Evolutionary conservation across 2,113 vertebrate species (phyloP).

Genomic region (Rhadina sibilatrix): DNA sequence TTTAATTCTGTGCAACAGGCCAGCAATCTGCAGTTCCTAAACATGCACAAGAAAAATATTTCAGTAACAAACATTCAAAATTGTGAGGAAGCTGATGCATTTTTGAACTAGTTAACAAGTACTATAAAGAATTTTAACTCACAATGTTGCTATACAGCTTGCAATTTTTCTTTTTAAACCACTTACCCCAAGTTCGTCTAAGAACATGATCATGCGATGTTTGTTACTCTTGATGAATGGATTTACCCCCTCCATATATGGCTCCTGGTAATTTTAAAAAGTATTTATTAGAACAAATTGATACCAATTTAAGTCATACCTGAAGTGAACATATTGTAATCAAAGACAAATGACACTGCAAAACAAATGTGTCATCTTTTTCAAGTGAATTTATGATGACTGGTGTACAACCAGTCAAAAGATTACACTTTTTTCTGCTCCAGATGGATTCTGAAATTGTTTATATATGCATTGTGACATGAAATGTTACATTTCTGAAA

Average conservation of each 20-base stretch:
- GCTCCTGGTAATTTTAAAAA: constrained; percentile 80
- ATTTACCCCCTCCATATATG: constrained; percentile 98
- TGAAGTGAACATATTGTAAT: background rate
- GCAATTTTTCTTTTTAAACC: background rate
- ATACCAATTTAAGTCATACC: background rate
- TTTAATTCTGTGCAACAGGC: background rate
- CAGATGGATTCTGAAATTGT: background rate
- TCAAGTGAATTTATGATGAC: background rate
- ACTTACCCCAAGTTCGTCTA: constrained; percentile 95
- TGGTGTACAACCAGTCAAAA: background rate
- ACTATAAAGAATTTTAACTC: constrained; percentile 2
- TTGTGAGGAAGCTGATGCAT: background rate
- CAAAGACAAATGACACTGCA: background rate
- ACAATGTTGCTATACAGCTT: background rate
- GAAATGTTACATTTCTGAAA: background rate
- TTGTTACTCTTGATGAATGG: constrained; percentile 98
- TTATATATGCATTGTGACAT: background rate
- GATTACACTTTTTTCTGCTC: background rate
- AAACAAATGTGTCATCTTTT: background rate
- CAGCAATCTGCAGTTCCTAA: background rate
- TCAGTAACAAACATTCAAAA: background rate
- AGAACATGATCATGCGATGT: constrained; percentile 98
- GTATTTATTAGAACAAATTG: constrained; percentile 8
- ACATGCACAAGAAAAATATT: background rate
- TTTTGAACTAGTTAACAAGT: background rate